Evolutionary conservation across 2,888 invertebrate genomes (phyloP).

Genomic region (Mesochorus sp.): DNA sequence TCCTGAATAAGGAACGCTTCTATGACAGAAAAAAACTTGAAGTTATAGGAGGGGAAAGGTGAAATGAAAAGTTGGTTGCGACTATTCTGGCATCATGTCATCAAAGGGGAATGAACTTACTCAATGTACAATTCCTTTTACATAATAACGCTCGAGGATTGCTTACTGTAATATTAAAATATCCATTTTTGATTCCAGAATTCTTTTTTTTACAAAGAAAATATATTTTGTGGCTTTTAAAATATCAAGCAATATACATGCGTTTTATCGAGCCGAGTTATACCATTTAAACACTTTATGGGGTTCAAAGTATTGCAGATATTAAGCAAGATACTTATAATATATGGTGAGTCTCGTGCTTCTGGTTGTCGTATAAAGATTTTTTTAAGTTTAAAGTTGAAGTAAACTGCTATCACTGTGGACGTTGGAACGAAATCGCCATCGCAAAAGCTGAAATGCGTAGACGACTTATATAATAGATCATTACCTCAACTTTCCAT

Average conservation of each 20-base stretch:
- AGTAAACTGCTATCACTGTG: constrained; percentile 11
- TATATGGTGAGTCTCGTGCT: background rate
- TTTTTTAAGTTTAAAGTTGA: constrained; percentile 28
- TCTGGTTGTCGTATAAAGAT: background rate
- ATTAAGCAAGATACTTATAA: background rate
- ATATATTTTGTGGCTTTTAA: background rate
- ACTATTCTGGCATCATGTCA: constrained; percentile 8
- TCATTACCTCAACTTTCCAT: constrained; percentile 30
- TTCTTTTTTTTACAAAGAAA: background rate
- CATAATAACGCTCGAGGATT: background rate
- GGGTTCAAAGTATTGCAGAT: background rate
- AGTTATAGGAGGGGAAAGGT: no score
- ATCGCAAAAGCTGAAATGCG: background rate
- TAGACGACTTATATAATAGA: constrained; percentile 25
- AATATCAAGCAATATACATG: background rate
- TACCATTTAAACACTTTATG: background rate
- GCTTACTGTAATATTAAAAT: background rate
- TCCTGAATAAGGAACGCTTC: constrained; percentile 10
- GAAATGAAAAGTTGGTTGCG: background rate
- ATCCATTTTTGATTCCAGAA: background rate
- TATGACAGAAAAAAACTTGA: background rate
- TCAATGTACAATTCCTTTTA: background rate
- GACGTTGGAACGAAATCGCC: background rate
- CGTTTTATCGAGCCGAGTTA: background rate
- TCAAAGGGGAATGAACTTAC: background rate